Conservation (phyloP, 2,797 vertebrate genomes). For the Chaunax sp. region DNA sequence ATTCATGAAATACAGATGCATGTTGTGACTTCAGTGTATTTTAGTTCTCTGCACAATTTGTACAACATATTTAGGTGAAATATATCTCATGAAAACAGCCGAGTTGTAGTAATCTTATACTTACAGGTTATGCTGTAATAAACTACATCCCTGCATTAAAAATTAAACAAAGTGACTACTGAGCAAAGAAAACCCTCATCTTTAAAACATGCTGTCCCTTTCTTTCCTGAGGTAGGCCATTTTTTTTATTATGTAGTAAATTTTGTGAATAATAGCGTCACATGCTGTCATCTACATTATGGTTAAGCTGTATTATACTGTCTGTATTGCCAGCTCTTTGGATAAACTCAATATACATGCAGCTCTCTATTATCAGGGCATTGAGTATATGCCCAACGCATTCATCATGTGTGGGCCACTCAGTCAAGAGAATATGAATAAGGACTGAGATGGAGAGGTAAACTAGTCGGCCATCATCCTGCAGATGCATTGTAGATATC, state of each 20-base stretch:
- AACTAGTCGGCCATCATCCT: too few species aligned
- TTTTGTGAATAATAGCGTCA: background rate
- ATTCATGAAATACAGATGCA: background rate
- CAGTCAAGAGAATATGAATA: too few species aligned
- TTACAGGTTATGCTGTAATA: conserved; percentile 6
- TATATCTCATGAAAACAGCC: background rate
- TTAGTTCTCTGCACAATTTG: background rate
- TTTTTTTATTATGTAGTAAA: background rate
- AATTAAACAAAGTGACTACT: conserved; percentile 17
- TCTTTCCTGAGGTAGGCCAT: background rate
- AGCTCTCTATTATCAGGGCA: too few species aligned
- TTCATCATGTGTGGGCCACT: too few species aligned
- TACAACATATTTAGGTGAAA: background rate
- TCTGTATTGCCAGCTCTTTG: background rate
- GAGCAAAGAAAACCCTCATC: conserved; percentile 2
- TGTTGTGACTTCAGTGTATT: background rate
- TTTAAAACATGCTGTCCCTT: background rate
- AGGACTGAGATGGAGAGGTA: too few species aligned
- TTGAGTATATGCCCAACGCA: too few species aligned
- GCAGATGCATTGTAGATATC: too few species aligned
- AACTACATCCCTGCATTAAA: conserved; percentile 49
- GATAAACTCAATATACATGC: too few species aligned
- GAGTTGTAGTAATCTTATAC: background rate
- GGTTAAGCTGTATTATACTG: background rate
- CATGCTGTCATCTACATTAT: too few species aligned